Base-by-base conservation (phyloP, 2,113 vertebrate species). In the Rhombomys opimus region DNA sequence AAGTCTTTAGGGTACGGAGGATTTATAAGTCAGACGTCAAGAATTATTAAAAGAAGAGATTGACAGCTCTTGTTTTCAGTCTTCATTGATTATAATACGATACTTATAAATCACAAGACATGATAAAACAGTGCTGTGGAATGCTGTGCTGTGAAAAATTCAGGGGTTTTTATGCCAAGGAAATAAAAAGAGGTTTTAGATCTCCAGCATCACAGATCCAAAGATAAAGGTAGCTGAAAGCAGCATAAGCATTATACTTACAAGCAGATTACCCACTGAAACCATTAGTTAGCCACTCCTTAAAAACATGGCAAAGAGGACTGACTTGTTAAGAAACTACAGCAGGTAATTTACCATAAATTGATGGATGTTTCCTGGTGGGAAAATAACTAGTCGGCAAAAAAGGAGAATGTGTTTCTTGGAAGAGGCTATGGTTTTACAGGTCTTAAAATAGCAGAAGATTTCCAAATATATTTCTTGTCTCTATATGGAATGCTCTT, bases 21-120 rank as follows among this genome's bases (percentile, higher is more conserved):
- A 94, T 89, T 96, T 96, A 96, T 90, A 98, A 96, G 87, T 96
- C 97, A 96, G 86, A 94, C 84, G 96, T 90, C 30, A n/a, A 89
- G 50, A 92, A 91, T 93, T 95, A 93, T 87, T 98, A 92, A 96
- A 97, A 95, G 92, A 96, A 89, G 85, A 96, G 89, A 98, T 18
- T 92, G 93, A 96, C 95, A 97, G 89, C 88, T 95, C 46, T 93
- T 93, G 93, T 95, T 82, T 22, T 89, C 90, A 97, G 77, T 8
- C 76, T 70, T 76, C 94, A 96, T 97, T 95, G 97, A 98, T 97
- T 96, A 90, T 18, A 91, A 70, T 91, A 52, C 87, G 0, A 57
- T 23, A 93, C 96, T 97, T 89, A 96, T 76, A 95, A 97, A 89
- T 61, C 85, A 94, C 5, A 87, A 89, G 0, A 50, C n/a, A 20